Conservation (phyloP, 2,797 vertebrate species). For the Hippoglossus hippoglossus region DNA sequence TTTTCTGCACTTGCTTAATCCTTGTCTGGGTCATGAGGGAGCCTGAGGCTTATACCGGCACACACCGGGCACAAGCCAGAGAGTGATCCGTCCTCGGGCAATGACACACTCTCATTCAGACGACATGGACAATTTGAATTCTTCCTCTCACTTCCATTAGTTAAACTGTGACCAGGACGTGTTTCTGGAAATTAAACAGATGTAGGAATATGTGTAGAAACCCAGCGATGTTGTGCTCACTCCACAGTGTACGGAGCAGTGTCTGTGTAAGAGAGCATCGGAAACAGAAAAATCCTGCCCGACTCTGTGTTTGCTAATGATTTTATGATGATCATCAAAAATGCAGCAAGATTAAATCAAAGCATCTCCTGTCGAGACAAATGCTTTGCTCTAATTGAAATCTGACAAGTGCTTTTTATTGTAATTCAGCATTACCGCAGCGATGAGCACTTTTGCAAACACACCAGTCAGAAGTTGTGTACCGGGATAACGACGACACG, state of each 20-base stretch:
- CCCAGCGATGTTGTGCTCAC: background rate
- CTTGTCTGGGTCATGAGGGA: slow-evolving; percentile 34
- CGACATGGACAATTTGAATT: background rate
- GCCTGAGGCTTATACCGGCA: slow-evolving; percentile 8
- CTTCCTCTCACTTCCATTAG: background rate
- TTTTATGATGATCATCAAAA: slow-evolving; percentile 11
- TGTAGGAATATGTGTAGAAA: slow-evolving; percentile 1
- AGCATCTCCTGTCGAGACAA: background rate
- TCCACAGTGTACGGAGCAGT: background rate
- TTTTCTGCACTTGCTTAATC: slow-evolving; percentile 48
- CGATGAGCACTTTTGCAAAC: background rate
- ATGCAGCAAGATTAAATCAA: slow-evolving; percentile 29
- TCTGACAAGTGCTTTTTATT: slow-evolving; percentile 6
- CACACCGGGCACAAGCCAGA: slow-evolving; percentile 4
- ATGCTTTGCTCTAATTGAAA: slow-evolving; percentile 28
- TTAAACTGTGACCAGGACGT: background rate
- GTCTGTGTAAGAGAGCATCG: background rate
- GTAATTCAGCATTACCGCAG: slow-evolving; percentile 7
- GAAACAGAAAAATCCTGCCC: background rate
- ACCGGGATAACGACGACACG: background rate
- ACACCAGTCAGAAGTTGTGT: background rate
- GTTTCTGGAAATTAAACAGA: slow-evolving; percentile 7
- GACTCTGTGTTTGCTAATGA: background rate
- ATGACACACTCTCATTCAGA: slow-evolving; percentile 7
- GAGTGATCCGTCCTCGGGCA: background rate